Conservation (phyloP, 2,888 invertebrate species). For the Ametastegia equiseti region DNA sequence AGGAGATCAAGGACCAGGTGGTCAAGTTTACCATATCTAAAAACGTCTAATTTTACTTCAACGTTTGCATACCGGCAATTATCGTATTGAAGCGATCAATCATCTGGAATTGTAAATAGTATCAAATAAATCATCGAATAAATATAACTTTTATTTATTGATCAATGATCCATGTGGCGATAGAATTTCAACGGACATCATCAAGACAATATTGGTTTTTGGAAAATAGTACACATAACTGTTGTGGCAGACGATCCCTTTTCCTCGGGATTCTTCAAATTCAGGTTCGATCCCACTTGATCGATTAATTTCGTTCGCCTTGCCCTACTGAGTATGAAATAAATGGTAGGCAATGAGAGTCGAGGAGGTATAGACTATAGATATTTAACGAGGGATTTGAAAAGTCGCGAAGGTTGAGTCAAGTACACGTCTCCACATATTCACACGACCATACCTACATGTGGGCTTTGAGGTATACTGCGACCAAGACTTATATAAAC, state of each 20-base stretch:
- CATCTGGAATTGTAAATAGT: neutral
- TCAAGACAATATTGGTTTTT: too few relatives aligned
- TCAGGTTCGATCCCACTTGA: neutral
- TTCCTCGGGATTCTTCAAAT: neutral
- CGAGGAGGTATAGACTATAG: neutral
- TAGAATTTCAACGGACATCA: too few relatives aligned
- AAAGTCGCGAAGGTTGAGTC: conserved; percentile 5
- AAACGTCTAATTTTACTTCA: neutral
- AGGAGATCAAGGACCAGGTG: conserved; percentile 35
- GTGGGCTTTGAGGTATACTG: neutral
- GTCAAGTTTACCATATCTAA: neutral
- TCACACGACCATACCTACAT: too few relatives aligned
- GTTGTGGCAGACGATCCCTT: neutral
- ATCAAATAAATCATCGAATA: neutral
- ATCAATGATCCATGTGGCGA: too few relatives aligned
- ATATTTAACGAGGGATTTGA: neutral
- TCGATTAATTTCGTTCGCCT: conserved; percentile 4
- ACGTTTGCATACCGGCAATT: neutral
- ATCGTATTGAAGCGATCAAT: neutral
- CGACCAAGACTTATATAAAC: neutral
- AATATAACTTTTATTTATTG: neutral
- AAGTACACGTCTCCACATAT: neutral
- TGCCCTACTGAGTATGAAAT: neutral
- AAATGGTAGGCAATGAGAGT: neutral
- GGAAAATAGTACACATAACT: too few relatives aligned